Conservation (phyloP, 2,797 vertebrate genomes). For the Capromys pilorides region DNA sequence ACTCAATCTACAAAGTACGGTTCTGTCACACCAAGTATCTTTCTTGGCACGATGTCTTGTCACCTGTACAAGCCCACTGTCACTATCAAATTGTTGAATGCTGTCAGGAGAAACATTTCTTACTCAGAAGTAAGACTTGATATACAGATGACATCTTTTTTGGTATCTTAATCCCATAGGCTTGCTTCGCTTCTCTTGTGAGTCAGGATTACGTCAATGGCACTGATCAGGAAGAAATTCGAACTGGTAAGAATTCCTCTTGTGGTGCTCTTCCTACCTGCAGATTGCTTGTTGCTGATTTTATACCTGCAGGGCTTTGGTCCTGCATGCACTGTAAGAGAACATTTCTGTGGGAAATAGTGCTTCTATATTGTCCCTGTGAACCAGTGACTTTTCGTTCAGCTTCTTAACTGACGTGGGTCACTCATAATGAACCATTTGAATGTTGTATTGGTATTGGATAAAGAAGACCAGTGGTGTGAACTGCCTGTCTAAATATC, state of each 20-base stretch:
- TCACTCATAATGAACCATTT: not conserved
- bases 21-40: not conserved
- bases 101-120: not conserved
- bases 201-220: constrained; percentile 99
- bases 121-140: not conserved
- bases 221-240: constrained; percentile 98
- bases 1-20: not conserved
- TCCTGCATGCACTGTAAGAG: not conserved
- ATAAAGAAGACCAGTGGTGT: not conserved
- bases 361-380: not conserved
- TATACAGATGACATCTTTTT: not conserved
- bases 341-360: not conserved
- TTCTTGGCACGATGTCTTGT: not conserved
- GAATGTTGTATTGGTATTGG: not conserved
- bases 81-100: not conserved
- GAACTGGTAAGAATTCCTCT: constrained; percentile 90
- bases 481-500: not conserved
- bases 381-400: not conserved
- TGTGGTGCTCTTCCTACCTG: not conserved
- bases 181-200: constrained; percentile 97
- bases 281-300: not conserved
- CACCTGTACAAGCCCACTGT: not conserved
- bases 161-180: constrained; percentile 83
- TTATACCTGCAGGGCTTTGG: not conserved
- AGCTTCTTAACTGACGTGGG: not conserved